Base-by-base conservation (phyloP, 2,888 invertebrate species). In the Synanthedon formicaeformis region DNA sequence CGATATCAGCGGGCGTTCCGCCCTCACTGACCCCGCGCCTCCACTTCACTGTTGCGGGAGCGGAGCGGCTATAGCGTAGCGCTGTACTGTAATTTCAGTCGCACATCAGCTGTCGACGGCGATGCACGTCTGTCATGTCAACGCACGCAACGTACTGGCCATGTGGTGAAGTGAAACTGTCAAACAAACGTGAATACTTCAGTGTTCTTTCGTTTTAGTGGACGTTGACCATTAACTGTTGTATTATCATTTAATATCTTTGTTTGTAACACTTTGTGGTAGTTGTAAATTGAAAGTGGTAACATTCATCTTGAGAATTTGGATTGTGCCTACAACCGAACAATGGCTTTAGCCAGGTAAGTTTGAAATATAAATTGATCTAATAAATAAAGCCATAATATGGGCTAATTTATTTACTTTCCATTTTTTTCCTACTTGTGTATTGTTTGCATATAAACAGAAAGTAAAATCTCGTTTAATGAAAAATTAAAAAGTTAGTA, bases 261-360 rank as follows among this genome's bases (percentile, higher is more conserved):
- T 63, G 59, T 58, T 45, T 45, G 45, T 45, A 12, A 58, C 61
- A 71, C 69, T 72, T 69, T 69, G 73, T 72, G 71, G 78, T 76
- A 69, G 76, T 81, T 76, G 82, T 83, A 84, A 74, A 70, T 67
- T 73, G 74, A 63, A 76, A 82, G 81, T 82, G 78, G 74, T 82
- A 78, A 73, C 71, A 72, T 69, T 34, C 70, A 71, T 70, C 73
- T 79, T 78, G 81, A 81, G 82, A 84, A 84, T 82, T 86, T 86
- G 87, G 87, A 87, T 87, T 86, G 78, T 83, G 83, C 34, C 10
- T 34, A 34, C 84, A 78, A 83, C 79, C 76, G 81, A 79, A 86
- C 83, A 78, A 87, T 87, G 87, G 87, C 87, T 82, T 86, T 87
- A 87, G 87, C 87, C 81, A 87, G 87, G 87, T 87, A 78, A 86